Evolutionary conservation across 2,113 vertebrate genomes (phyloP).

Genomic region (Morone saxatilis): DNA sequence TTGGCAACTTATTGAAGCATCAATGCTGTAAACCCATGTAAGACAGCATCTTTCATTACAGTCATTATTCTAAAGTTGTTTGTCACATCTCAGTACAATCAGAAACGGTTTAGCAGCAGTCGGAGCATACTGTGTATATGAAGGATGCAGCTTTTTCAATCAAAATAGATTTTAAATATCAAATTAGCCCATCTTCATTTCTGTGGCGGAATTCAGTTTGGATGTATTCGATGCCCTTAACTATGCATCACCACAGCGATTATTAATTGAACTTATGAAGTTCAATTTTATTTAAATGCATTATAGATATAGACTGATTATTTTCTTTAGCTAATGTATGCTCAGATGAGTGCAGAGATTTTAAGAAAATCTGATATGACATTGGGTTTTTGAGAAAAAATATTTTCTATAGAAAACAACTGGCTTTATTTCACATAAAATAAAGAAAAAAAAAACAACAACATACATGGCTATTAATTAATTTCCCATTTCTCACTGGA

Average conservation of each 20-base stretch:
- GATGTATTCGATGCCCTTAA: not conserved
- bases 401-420: not conserved
- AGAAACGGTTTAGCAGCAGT: not conserved
- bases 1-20: not conserved
- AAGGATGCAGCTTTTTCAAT: not conserved
- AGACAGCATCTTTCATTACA: not conserved
- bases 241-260: not conserved
- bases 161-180: not conserved
- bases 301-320: not conserved
- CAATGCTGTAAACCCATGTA: not conserved
- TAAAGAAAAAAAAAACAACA: not conserved
- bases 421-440: not conserved
- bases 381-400: not conserved
- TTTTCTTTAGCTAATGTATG: not conserved
- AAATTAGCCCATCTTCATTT: not conserved
- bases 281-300: constrained; percentile 21
- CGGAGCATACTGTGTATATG: not conserved
- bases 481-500: not conserved
- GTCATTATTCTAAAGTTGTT: not conserved
- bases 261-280: not conserved
- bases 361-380: not conserved
- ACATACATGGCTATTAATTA: not conserved
- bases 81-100: not conserved
- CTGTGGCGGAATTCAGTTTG: not conserved
- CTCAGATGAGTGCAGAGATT: not conserved